Conservation (phyloP, 2,888 invertebrate species). For the Cinara cedri region DNA sequence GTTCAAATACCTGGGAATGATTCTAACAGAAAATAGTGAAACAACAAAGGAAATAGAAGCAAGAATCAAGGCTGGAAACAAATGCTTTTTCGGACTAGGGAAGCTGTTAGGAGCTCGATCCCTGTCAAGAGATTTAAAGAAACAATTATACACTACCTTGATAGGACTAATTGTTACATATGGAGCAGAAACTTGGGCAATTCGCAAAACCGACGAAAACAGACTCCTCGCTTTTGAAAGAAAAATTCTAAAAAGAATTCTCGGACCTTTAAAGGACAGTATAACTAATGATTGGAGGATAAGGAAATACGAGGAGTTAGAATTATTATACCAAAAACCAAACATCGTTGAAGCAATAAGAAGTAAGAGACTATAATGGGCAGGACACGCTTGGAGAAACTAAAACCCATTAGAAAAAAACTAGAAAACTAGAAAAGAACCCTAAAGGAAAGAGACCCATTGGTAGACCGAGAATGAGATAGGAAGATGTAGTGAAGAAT, state of each 20-base stretch:
- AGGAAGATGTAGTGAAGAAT: not conserved
- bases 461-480: slow-evolving; percentile 14
- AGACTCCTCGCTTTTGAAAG: not conserved
- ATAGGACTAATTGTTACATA: not conserved
- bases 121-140: no score
- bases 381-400: not conserved
- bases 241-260: not conserved
- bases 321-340: not conserved
- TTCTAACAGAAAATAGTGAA: no score
- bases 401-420: no score
- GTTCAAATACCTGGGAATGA: no score
- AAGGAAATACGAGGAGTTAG: not conserved
- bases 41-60: no score
- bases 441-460: not conserved
- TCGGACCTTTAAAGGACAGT: not conserved
- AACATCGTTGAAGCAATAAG: not conserved
- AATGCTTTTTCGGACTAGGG: no score
- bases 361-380: not conserved
- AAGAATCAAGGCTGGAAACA: no score
- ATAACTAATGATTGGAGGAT: not conserved
- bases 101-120: no score
- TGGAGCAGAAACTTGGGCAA: not conserved
- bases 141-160: not conserved
- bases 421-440: slow-evolving; percentile 1
- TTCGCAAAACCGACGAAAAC: not conserved